Evolutionary conservation across 2,113 vertebrate species (phyloP).

Genomic region (Marcusenius ussheri): DNA sequence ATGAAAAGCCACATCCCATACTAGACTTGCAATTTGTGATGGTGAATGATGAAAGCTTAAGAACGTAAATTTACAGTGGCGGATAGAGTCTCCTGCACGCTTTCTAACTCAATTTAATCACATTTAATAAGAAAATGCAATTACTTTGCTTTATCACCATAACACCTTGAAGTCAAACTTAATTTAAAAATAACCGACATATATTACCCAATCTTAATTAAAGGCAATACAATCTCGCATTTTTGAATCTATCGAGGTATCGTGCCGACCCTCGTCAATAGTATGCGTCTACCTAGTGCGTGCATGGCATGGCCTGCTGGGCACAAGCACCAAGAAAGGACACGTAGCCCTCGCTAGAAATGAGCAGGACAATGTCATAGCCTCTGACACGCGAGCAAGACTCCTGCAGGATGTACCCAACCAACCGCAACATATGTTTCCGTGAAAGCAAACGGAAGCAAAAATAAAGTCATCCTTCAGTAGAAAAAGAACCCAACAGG

Average conservation of each 20-base stretch:
- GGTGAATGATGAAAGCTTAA: background rate
- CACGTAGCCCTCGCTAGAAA: background rate
- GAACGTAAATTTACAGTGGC: background rate
- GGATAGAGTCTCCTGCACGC: background rate
- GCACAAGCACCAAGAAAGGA: background rate
- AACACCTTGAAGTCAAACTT: background rate
- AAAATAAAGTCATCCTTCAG: background rate
- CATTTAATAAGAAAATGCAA: slow-evolving; percentile 4
- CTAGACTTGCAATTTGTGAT: background rate
- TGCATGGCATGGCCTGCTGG: background rate
- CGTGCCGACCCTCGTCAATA: background rate
- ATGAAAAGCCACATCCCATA: background rate
- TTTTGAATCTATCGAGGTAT: background rate
- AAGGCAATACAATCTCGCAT: background rate
- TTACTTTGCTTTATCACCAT: slow-evolving; percentile 9
- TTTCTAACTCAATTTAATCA: background rate
- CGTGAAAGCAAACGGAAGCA: background rate
- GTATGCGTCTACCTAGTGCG: background rate
- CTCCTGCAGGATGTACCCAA: background rate
- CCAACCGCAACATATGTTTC: background rate
- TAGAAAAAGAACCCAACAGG: slow-evolving; percentile 29
- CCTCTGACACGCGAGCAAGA: background rate
- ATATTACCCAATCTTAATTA: background rate
- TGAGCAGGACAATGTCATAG: background rate
- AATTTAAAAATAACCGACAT: slow-evolving; percentile 18